Base-by-base conservation (phyloP, 2,113 vertebrate genomes). In the Prinia subflava region DNA sequence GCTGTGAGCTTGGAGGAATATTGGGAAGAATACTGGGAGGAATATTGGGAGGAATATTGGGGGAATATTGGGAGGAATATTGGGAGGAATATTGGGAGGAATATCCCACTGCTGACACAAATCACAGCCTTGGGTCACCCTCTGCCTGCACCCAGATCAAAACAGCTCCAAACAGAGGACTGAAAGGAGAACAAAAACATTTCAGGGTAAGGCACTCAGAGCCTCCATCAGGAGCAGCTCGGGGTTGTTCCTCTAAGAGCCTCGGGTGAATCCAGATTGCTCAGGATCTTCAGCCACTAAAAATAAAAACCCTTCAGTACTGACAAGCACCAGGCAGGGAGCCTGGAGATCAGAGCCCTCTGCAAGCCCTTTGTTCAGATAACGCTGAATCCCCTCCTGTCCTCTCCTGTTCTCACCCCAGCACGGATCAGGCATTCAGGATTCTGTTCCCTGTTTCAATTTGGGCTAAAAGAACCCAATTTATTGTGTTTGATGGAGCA, bases 1-100 rank as follows among this genome's bases (percentile, higher is more conserved):
- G 41, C 13, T 19, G 10, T 1, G 70, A 3, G 7, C 3, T 2
- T 6, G n/a, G n/a, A n/a, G n/a, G n/a, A n/a, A n/a, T n/a, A n/a
- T n/a, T n/a, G n/a, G n/a, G n/a, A n/a, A n/a, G n/a, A n/a, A n/a
- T n/a, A n/a, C n/a, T n/a, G n/a, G n/a, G n/a, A n/a, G n/a, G n/a
- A n/a, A n/a, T n/a, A n/a, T n/a, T n/a, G 2, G 44, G 19, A 35
- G 65, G 15, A 21, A 9, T n/a, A n/a, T n/a, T n/a, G n/a, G n/a
- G n/a, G n/a, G n/a, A n/a, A n/a, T n/a, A n/a, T n/a, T n/a, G n/a
- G n/a, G n/a, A n/a, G n/a, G n/a, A n/a, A n/a, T n/a, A n/a, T 39
- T 6, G 2, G 44, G 19, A 35, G 65, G 15, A 21, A 9, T 42
- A 8, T 7, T 2, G 9, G 63, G 41, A 31, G 82, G 46, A 79